These are phyloP conservation scores for Masnerella sp. DNA, from an alignment of 2,888 invertebrate genomes.

Conservation along the genomic window DNA sequence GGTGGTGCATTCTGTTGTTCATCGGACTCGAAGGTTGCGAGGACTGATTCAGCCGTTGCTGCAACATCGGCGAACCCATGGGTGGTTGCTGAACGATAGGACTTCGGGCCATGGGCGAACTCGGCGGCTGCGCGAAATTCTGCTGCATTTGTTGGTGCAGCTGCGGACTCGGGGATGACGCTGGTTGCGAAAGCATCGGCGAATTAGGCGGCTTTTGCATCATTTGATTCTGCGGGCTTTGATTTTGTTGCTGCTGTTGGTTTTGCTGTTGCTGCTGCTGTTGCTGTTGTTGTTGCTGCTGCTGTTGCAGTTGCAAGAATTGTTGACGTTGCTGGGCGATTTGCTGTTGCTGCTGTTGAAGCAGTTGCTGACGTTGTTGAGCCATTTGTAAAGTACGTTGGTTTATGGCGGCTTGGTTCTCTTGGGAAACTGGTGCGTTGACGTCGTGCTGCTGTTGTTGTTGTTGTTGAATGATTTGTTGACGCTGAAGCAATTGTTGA, in stretches of 20 bases:
- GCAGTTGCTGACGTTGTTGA: constrained; percentile 65
- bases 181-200: constrained; percentile 75
- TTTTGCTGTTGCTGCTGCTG: constrained; percentile 74
- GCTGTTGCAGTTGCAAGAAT: constrained; percentile 73
- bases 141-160: constrained; percentile 76
- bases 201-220: constrained; percentile 77
- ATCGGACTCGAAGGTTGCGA: constrained; percentile 78
- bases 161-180: constrained; percentile 76
- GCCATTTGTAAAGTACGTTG: constrained; percentile 67
- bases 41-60: constrained; percentile 73
- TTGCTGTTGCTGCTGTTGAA: constrained; percentile 66
- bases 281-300: constrained; percentile 77
- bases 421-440: constrained; percentile 58
- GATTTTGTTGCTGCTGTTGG: constrained; percentile 68
- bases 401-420: constrained; percentile 65
- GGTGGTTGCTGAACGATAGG: constrained; percentile 76
- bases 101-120: constrained; percentile 78
- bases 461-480: constrained; percentile 65
- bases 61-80: constrained; percentile 77
- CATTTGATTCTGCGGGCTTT: constrained; percentile 63
- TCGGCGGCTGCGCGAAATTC: constrained; percentile 78
- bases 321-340: constrained; percentile 71
- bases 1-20: constrained; percentile 71
- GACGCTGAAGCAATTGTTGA: constrained; percentile 71
- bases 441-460: constrained; percentile 66